Base-by-base conservation (phyloP, 2,797 vertebrate species). In the Sciurus carolinensis region DNA sequence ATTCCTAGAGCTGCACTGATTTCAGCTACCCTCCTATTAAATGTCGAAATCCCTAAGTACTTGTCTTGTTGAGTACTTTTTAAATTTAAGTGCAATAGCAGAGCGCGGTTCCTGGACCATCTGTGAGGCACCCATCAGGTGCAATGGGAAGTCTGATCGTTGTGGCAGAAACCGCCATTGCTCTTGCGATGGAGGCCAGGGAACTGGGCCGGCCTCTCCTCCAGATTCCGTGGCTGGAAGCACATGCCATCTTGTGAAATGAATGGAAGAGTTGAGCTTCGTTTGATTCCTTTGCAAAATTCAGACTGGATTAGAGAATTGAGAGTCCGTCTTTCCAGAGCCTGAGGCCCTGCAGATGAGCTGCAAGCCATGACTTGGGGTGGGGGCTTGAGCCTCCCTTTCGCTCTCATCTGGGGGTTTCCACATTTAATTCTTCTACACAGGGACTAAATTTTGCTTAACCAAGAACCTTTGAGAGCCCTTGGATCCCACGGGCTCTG, bases 241-340 rank as follows among this genome's bases (percentile, higher is more conserved):
- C 28, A 11, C 5, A 1, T 5, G 9, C 6, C 3, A 42, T 7
- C 75, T 64, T 66, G n/a, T 9, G 18, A 62, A 24, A 2, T 33
- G 3, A 50, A 18, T 52, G 44, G 54, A 10, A 36, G 22, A 12
- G 26, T 33, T 42, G 30, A 50, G 39, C 39, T 36, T 42, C 20
- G 1, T 66, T 93, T 57, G 79, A 14, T 54, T 39, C 11, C 39
- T 36, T 54, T 47, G 7, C 47, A 47, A 67, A 54, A 4, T 28
- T 33, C 7, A 85, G 64, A 0, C 30, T 33, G 28, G 67, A 7
- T 15, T 7, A 24, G 18, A 73, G 10, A 8, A 73, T 3, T 10
- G 20, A 10, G 8, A 12, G 11, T 1, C 12, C 9, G 1, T 7
- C 20, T 42, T 18, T 17, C 9, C 20, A 3, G 54, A 30, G 33